These are phyloP conservation scores for Peromyscus eremicus DNA, from an alignment of 2,797 vertebrate species.

Conservation along the genomic window DNA sequence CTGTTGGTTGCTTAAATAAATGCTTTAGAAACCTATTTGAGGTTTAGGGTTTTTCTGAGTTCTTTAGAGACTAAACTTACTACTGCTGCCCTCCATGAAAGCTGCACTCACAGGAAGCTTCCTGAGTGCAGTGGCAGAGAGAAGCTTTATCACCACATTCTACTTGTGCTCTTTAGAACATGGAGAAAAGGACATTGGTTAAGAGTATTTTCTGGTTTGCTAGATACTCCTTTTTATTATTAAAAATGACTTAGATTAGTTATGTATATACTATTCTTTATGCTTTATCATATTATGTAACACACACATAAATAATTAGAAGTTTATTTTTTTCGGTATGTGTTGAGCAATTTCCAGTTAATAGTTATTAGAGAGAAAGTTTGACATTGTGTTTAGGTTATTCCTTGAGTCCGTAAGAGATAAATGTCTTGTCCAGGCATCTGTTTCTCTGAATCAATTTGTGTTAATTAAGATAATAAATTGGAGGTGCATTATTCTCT, in stretches of 20 bases:
- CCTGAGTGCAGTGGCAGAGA: constrained; percentile 29
- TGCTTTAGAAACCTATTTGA: constrained; percentile 20
- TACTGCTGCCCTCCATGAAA: constrained; percentile 20
- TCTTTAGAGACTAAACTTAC: constrained; percentile 22
- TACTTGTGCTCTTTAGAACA: background rate
- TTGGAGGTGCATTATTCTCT: constrained; percentile 47
- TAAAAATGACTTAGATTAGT: background rate
- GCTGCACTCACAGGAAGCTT: background rate
- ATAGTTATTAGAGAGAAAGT: constrained; percentile 13
- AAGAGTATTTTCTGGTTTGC: constrained; percentile 45
- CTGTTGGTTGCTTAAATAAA: background rate
- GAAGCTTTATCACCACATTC: constrained; percentile 1
- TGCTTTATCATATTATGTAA: background rate
- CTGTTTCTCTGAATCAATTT: constrained; percentile 57
- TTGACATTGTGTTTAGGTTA: constrained; percentile 22
- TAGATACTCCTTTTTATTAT: constrained; percentile 31
- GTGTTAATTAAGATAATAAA: constrained; percentile 17
- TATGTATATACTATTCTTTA: background rate
- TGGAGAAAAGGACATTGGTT: background rate
- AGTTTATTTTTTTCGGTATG: constrained; percentile 57
- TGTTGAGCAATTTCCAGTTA: constrained; percentile 53
- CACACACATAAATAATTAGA: background rate
- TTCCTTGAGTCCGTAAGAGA: constrained; percentile 35
- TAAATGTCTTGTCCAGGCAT: background rate
- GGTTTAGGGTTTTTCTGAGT: constrained; percentile 16